These are phyloP conservation scores for Thyatira batis DNA, from an alignment of 2,888 invertebrate species.

Conservation along the genomic window DNA sequence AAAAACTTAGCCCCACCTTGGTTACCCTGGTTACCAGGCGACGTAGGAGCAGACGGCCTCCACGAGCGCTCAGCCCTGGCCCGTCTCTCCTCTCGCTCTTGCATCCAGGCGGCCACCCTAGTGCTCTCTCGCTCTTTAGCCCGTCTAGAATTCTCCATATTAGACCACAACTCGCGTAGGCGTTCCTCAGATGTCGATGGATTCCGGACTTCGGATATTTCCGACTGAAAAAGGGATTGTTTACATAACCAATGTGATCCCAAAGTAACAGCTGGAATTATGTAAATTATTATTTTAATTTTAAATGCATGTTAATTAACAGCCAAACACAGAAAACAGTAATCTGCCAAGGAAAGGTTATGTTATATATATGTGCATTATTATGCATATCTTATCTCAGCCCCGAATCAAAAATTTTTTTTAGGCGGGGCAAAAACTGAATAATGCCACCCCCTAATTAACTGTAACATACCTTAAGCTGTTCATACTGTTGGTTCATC, in stretches of 20 bases:
- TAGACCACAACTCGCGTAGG: conserved; percentile 87
- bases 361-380: too few species aligned
- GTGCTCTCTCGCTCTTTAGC: conserved; percentile 86
- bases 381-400: too few species aligned
- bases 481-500: conserved; percentile 88
- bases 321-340: too few species aligned
- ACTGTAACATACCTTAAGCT: conserved; percentile 79
- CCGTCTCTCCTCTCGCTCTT: conserved; percentile 85
- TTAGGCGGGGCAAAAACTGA: too few species aligned
- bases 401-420: too few species aligned
- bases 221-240: too few species aligned
- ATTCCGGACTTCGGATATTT: conserved; percentile 73
- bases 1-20: too few species aligned
- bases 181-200: conserved; percentile 85
- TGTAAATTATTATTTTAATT: too few species aligned
- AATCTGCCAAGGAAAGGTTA: too few species aligned
- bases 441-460: neutral
- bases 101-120: conserved; percentile 83
- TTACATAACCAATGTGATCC: too few species aligned
- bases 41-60: conserved; percentile 65
- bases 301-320: too few species aligned
- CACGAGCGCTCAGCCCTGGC: conserved; percentile 83
- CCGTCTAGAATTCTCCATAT: conserved; percentile 88
- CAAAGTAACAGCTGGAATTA: too few species aligned
- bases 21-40: conserved; percentile 25